A percentile compares a stretch with the other conserved stretches of the same genome.
Evolutionary conservation across 2,888 invertebrate genomes (phyloP).

Genomic region (Smittia aterrima): DNA sequence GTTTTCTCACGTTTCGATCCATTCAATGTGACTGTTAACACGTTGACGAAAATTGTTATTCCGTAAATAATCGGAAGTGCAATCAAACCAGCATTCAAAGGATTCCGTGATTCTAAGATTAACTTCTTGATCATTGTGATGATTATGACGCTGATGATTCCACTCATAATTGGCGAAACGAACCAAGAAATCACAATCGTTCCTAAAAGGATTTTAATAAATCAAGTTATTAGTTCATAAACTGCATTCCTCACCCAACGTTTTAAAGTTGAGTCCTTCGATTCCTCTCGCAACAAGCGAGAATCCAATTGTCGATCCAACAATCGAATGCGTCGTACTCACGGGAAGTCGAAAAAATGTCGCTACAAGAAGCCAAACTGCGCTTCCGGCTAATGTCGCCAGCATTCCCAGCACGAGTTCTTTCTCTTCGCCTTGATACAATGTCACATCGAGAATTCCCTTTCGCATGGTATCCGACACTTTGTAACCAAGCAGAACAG

Average conservation of each 20-base stretch:
- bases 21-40: slow-evolving; percentile 83
- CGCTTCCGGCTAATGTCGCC: slow-evolving; percentile 79
- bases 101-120: slow-evolving; percentile 69
- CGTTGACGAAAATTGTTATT: slow-evolving; percentile 79
- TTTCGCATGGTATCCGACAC: slow-evolving; percentile 97
- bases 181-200: slow-evolving; percentile 82
- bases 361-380: slow-evolving; percentile 83
- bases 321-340: slow-evolving; percentile 92
- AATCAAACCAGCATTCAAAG: slow-evolving; percentile 71
- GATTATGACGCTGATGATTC: slow-evolving; percentile 72
- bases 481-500: slow-evolving; percentile 81
- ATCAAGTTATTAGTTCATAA: neutral
- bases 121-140: slow-evolving; percentile 71
- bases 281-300: slow-evolving; percentile 81
- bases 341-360: slow-evolving; percentile 89
- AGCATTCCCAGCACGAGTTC: slow-evolving; percentile 84
- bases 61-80: slow-evolving; percentile 86
- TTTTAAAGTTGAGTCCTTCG: slow-evolving; percentile 72
- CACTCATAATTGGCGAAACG: slow-evolving; percentile 86
- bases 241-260: slow-evolving; percentile 46
- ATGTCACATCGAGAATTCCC: slow-evolving; percentile 78
- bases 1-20: slow-evolving; percentile 74
- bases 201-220: slow-evolving; percentile 42
- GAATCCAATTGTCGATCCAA: slow-evolving; percentile 94
- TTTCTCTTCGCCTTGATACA: slow-evolving; percentile 74